Percentiles rank a stretch among this genome's conserved stretches.
These are phyloP conservation scores for Lytechinus pictus DNA, from an alignment of 35 echinoderm and acorn worm species.

Conservation along the genomic window DNA sequence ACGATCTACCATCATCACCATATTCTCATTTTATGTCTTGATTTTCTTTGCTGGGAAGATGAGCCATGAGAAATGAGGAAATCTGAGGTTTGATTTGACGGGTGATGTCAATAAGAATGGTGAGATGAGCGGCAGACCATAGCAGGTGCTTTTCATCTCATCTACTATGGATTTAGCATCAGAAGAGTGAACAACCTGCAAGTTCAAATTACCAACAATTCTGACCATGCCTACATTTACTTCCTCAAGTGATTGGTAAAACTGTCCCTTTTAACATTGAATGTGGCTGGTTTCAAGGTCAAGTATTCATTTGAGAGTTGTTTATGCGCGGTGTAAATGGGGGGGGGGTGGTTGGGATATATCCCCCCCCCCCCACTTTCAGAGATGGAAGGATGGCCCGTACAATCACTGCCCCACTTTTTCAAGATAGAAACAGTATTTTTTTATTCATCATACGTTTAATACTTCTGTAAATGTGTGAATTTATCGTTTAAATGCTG, in stretches of 20 bases:
- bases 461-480: too few relatives aligned
- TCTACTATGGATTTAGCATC: background rate
- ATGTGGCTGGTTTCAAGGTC: background rate
- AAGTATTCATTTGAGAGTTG: background rate
- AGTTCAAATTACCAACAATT: background rate
- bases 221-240: background rate
- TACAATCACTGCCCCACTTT: too few relatives aligned
- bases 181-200: background rate
- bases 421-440: too few relatives aligned
- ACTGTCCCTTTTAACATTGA: background rate
- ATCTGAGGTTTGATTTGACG: conserved; percentile 11
- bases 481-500: too few relatives aligned
- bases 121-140: background rate
- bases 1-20: background rate
- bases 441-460: too few relatives aligned
- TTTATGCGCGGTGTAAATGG: background rate
- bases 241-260: background rate
- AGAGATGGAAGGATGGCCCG: too few relatives aligned
- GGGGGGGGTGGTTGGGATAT: too few relatives aligned
- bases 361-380: background rate
- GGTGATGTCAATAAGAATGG: background rate
- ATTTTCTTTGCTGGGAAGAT: background rate
- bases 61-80: background rate
- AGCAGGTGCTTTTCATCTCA: background rate
- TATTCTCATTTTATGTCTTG: background rate